phyloP scores from a whole-genome alignment of 2,113 vertebrate genomes.

The Nestor notabilis region DNA sequence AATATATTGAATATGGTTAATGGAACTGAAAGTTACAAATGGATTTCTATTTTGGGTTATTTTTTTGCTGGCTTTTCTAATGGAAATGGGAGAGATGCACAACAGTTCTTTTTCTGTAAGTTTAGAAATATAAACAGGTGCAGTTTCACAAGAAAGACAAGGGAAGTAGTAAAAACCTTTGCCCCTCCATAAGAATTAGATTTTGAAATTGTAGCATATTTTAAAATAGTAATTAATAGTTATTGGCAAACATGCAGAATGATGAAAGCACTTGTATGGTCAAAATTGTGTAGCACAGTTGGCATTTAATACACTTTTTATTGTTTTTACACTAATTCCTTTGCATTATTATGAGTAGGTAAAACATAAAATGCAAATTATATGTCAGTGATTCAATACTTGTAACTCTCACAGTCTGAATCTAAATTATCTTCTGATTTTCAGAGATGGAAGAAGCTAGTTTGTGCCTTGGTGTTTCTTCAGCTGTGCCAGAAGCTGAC shows the following conservation, averaged over 20 bases:
- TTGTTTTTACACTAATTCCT: slow-evolving; percentile 68
- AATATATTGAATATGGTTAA: slow-evolving; percentile 72
- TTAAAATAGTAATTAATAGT: slow-evolving; percentile 64
- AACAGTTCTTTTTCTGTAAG: slow-evolving; percentile 5
- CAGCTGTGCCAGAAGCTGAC: slow-evolving; percentile 89
- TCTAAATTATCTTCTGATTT: slow-evolving; percentile 70
- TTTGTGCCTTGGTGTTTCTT: slow-evolving; percentile 98
- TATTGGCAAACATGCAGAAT: slow-evolving; percentile 55
- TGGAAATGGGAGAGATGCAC: slow-evolving; percentile 7
- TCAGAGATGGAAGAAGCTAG: slow-evolving; percentile 99
- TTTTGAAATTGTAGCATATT: slow-evolving; percentile 57
- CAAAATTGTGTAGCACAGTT: slow-evolving; percentile 53
- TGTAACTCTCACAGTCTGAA: slow-evolving; percentile 19
- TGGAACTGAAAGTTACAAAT: slow-evolving; percentile 67
- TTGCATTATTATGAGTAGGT: slow-evolving; percentile 45
- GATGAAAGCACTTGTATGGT: slow-evolving; percentile 60
- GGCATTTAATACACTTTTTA: slow-evolving; percentile 76
- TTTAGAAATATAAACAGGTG: slow-evolving; percentile 62
- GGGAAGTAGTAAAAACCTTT: slow-evolving; percentile 4
- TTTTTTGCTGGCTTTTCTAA: neutral
- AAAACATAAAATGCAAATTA: slow-evolving; percentile 48
- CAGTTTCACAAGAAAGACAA: neutral
- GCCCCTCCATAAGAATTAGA: slow-evolving; percentile 39
- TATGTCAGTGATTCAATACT: neutral
- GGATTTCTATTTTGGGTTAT: neutral